Conservation (phyloP, 53 echinoderm and acorn worm genomes). For the Paracentrotus lividus region DNA sequence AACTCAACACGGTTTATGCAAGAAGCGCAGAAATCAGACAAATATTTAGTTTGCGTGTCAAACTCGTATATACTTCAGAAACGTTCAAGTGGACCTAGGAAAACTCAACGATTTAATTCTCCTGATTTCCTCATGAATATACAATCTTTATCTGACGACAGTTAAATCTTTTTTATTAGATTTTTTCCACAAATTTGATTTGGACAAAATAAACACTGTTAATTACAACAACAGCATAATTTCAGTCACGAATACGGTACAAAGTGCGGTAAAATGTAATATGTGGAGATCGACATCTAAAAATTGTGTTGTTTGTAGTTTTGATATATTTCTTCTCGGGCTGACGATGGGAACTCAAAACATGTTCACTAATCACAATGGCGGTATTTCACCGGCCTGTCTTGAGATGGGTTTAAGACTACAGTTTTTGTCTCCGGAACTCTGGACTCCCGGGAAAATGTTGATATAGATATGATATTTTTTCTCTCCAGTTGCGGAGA, state of each 20-base stretch:
- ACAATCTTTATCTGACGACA: conserved; percentile 8
- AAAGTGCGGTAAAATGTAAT: neutral
- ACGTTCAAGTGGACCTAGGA: neutral
- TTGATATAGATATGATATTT: no score
- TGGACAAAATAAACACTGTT: conserved; percentile 21
- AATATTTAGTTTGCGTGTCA: conserved; percentile 64
- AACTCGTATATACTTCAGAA: neutral
- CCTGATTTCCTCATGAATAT: conserved; percentile 46
- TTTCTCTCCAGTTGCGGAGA: no score
- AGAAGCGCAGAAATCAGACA: conserved; percentile 50
- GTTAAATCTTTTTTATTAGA: conserved; percentile 3
- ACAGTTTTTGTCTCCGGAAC: no score
- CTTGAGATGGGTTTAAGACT: no score
- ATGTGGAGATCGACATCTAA: no score
- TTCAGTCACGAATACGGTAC: neutral
- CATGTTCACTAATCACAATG: no score
- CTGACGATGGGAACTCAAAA: no score
- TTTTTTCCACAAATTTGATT: conserved; percentile 17
- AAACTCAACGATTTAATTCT: neutral
- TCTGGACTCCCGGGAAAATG: no score
- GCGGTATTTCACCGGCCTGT: no score
- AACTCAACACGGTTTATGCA: conserved; percentile 49
- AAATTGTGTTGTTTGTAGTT: no score
- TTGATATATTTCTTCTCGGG: no score
- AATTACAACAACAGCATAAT: neutral